Evolutionary conservation across 2,888 invertebrate species (phyloP).

Genomic region (Tethea ocularis): DNA sequence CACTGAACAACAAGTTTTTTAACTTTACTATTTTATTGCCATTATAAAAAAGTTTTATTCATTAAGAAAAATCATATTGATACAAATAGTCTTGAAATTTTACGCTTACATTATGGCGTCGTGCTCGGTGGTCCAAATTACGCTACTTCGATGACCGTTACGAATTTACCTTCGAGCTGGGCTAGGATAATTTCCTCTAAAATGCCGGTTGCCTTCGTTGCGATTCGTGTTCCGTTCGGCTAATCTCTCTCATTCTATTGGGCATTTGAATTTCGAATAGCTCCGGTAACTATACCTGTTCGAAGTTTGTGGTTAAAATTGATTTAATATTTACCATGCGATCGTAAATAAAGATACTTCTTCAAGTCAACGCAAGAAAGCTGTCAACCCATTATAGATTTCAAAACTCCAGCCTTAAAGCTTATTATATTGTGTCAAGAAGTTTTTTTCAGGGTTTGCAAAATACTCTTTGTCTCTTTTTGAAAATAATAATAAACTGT

Average conservation of each 20-base stretch:
- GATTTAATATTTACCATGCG: neutral
- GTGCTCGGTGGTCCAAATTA: slow-evolving; percentile 61
- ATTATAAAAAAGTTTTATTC: no score
- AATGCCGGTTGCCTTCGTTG: slow-evolving; percentile 40
- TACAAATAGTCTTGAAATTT: slow-evolving; percentile 34
- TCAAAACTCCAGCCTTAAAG: neutral
- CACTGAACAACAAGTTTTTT: neutral
- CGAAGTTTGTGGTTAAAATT: neutral
- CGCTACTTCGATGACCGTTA: slow-evolving; percentile 51
- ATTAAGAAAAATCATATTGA: no score
- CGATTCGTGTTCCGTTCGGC: slow-evolving; percentile 32
- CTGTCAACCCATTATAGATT: neutral
- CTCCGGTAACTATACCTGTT: neutral
- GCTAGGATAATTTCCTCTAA: slow-evolving; percentile 50
- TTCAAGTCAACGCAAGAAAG: neutral
- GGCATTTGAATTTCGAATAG: slow-evolving; percentile 10
- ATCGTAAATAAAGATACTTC: neutral
- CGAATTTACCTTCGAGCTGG: slow-evolving; percentile 45
- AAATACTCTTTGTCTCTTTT: neutral
- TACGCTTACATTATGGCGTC: slow-evolving; percentile 49
- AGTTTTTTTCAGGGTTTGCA: no score
- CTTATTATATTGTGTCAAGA: no score
- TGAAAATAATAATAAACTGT: no score
- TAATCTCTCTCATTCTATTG: slow-evolving; percentile 40
- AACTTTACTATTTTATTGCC: neutral